Base-by-base conservation (phyloP, 2,797 vertebrate genomes). In the Agapornis canus region DNA sequence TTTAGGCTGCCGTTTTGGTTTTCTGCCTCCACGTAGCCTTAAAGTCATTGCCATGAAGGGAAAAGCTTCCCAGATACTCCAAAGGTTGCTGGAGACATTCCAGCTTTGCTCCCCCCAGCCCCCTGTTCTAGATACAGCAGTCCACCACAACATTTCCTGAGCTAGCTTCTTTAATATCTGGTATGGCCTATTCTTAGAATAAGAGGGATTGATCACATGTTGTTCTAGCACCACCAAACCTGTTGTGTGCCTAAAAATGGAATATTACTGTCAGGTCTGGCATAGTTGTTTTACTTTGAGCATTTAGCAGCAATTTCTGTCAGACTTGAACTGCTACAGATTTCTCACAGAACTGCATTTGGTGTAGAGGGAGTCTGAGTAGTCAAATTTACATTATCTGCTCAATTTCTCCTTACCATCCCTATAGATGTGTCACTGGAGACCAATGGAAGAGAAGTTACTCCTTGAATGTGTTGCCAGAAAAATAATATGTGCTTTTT, bases 151-250 rank as follows among this genome's bases (percentile, higher is more conserved):
- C 27, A 0, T 11, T 88, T 86, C 2, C 54, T 63, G 68, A 91
- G 45, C 45, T 80, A 57, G 13, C 42, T 87, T 71, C 84, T 69
- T 66, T 49, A 54, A 26, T 73, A 77, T 21, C 52, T 80, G 64
- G 9, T 61, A 20, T 43, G 81, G 32, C 65, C 61, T 92, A 35
- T 63, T 76, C 76, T 91, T 56, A 49, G 77, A 60, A 19, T 39
- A 19, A 68, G 29, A 82, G 48, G 66, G 61, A 63, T 45, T n/a
- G 43, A 37, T 90, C n/a, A 40, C 42, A 64, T 12, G 31, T 56
- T 66, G 61, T 77, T 89, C 82, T 68, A 92, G 63, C 66, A 84
- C 71, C 77, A 82, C 29, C 69, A 94, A 83, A 92, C n/a, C 56
- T 86, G 43, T 21, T 45, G 59, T 76, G 59, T 42, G 25, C 56